Evolutionary conservation across 2,113 vertebrate species (phyloP).

Genomic region (Protobothrops flavoviridis): DNA sequence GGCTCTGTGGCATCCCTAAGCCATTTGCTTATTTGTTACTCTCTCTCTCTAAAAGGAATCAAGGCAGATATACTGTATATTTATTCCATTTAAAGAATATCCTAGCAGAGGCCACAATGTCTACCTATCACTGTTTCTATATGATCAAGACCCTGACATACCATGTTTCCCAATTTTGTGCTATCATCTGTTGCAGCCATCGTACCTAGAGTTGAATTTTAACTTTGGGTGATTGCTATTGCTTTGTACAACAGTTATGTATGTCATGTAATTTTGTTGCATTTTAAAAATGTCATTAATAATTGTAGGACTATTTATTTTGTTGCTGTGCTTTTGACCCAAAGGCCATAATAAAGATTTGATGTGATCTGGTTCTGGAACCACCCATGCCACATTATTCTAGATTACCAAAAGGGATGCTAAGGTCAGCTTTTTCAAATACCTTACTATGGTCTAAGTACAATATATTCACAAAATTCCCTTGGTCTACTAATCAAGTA

Average conservation of each 20-base stretch:
- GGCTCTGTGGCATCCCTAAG: neutral
- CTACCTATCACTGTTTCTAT: neutral
- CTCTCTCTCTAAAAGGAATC: neutral
- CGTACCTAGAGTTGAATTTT: neutral
- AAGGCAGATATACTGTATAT: neutral
- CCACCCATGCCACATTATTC: neutral
- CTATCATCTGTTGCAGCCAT: neutral
- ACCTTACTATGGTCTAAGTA: neutral
- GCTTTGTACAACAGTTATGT: neutral
- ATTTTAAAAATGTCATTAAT: neutral
- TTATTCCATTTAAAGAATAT: neutral
- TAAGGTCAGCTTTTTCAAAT: neutral
- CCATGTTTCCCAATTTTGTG: neutral
- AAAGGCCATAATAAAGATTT: neutral
- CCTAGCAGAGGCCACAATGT: neutral
- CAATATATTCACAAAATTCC: neutral
- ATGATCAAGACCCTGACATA: neutral
- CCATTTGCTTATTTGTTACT: neutral
- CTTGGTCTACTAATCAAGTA: neutral
- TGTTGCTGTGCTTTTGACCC: neutral
- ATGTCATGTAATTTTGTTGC: neutral
- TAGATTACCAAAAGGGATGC: neutral
- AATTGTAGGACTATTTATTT: neutral
- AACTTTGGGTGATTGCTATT: neutral
- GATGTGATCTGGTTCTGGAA: neutral